Conservation (phyloP, 1,140 invertebrate species). For the Nebria ingens region DNA sequence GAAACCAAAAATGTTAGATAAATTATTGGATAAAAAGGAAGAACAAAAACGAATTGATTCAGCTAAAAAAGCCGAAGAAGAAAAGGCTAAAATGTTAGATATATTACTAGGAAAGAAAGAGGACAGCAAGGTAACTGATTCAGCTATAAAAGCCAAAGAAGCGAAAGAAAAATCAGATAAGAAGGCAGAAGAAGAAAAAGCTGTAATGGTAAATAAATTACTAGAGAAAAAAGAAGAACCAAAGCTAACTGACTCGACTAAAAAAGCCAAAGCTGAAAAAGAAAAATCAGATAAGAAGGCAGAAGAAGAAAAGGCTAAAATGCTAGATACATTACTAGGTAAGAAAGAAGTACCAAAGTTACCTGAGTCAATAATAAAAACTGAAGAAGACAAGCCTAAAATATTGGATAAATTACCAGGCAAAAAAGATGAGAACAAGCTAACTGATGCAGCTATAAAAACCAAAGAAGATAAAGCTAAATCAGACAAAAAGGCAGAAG, state of each 20-base stretch:
- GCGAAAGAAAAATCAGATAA: conserved; percentile 10
- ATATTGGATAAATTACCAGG: neutral
- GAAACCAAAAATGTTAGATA: neutral
- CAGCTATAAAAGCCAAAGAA: conserved; percentile 16
- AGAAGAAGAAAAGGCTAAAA: conserved; percentile 14
- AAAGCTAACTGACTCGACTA: neutral
- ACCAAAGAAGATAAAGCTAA: neutral
- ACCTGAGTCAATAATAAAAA: conserved; percentile 1
- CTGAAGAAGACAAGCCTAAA: neutral
- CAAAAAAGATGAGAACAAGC: neutral
- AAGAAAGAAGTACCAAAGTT: conserved; percentile 14
- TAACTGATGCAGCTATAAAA: too few species aligned
- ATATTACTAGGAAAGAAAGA: conserved; percentile 4
- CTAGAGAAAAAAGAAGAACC: conserved; percentile 7
- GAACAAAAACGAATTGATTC: conserved; percentile 14
- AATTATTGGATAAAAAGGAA: neutral
- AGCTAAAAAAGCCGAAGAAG: conserved; percentile 10
- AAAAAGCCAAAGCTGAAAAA: conserved; percentile 14
- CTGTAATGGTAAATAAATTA: neutral
- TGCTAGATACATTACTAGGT: conserved; percentile 10
- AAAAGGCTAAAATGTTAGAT: neutral
- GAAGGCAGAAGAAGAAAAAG: neutral
- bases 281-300: neutral
- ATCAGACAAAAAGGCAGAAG: neutral
- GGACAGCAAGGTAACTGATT: neutral